Base-by-base conservation (phyloP, 2,113 vertebrate species). In the Tachuris rubrigastra region DNA sequence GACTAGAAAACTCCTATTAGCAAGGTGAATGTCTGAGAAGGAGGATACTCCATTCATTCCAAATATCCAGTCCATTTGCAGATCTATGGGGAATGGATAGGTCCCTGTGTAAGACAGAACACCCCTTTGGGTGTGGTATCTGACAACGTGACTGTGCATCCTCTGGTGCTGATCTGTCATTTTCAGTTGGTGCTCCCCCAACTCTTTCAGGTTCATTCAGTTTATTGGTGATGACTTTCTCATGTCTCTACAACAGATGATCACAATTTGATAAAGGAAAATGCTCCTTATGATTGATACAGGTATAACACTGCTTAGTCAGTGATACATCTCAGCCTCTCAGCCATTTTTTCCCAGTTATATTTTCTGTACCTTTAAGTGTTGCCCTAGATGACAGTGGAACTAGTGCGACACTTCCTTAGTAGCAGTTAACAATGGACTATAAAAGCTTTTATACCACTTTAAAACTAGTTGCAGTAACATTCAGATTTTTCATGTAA, bases 131-230 rank as follows among this genome's bases (percentile, higher is more conserved):
- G 22, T 9, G 33, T 21, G 27, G 23, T 47, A 27, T 68, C 53
- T 55, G 52, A 33, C n/a, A 10, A n/a, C 0, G 0, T 33, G 28
- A 23, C 18, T 46, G 4, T 1, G 0, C 4, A 2, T 55, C 50
- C 52, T 31, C 52, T 35, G 14, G 6, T 16, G 25, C 27, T 31
- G 18, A 10, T 28, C 23, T 59, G 17, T 62, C 3, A 1, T 76
- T 52, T 84, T 66, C 46, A 42, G 8, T 35, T 22, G 3, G 24
- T 16, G 28, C 11, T 68, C 25, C 42, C 72, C 41, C 22, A 31
- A 2, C 24, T 73, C 31, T 49, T 91, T 23, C 13, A 39, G 62
- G 22, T 23, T 74, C 22, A 6, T 56, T 92, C 35, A 55, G 44
- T 25, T 56, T 33, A 4, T 31, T n/a, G 46, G 21, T 52, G 52